A percentile compares a stretch with the other conserved stretches of the same genome.
phyloP scores from a whole-genome alignment of 2,797 vertebrate species.

The Leptodactylus fallax region DNA sequence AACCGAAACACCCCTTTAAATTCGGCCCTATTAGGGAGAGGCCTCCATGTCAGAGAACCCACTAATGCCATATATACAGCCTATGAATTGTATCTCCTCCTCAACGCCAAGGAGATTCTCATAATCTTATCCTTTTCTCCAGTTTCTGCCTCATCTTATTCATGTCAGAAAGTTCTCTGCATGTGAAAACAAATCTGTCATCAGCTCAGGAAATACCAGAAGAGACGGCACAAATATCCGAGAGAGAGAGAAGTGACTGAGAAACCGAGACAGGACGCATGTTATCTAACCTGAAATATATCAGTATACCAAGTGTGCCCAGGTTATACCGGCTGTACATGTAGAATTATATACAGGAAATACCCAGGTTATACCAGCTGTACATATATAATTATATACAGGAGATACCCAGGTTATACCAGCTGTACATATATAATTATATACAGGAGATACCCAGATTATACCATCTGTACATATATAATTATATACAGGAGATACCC shows the following conservation, averaged over 20 bases:
- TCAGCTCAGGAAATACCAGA: conserved; percentile 19
- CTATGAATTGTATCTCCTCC: too few species aligned
- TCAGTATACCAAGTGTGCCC: too few species aligned
- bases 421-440: not conserved
- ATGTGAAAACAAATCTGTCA: too few species aligned
- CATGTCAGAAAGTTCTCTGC: not conserved
- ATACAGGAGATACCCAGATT: not conserved
- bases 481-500: too few species aligned
- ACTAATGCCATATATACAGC: too few species aligned
- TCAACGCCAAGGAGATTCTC: not conserved
- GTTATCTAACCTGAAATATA: too few species aligned
- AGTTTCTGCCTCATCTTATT: not conserved
- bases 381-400: not conserved
- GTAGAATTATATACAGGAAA: not conserved
- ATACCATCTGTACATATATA: not conserved
- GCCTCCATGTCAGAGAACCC: too few species aligned
- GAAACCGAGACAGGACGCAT: too few species aligned
- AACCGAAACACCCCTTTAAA: too few species aligned
- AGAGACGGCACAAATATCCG: not conserved
- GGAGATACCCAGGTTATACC: not conserved
- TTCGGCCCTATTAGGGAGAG: too few species aligned
- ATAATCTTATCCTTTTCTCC: not conserved
- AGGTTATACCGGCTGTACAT: too few species aligned
- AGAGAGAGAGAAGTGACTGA: too few species aligned
- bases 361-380: not conserved